Base-by-base conservation (phyloP, 2,888 invertebrate species). In the Caenorhabditis uteleia region DNA sequence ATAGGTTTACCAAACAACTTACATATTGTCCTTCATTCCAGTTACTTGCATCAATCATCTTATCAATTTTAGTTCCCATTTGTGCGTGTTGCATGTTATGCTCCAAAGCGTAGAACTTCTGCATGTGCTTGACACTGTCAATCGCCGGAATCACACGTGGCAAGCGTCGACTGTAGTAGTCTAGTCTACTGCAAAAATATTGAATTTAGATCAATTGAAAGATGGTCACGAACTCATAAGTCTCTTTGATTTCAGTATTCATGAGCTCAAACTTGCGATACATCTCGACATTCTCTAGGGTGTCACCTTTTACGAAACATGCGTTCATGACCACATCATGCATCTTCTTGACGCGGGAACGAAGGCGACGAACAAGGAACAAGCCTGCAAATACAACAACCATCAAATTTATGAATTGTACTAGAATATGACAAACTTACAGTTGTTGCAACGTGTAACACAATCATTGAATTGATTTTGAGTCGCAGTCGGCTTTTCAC, bases 11-110 rank as follows among this genome's bases (percentile, higher is more conserved):
- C n/a, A n/a, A 20, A 38, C 18, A 18, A n/a, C 40, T 50, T n/a
- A 50, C 50, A 39, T 44, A 66, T 8, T 66, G 48, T 26, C 59
- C 59, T 18, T 66, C 66, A 21, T 66, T 66, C 66, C 66, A 66
- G 25, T 66, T 66, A 5, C 55, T 55, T 4, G 48, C 33, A 36
- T 66, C 59, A 21, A 66, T 60, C 59, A 59, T 66, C 14, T 27
- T 42, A 25, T 66, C 21, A 26, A 66, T 18, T 7, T 38, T 40
- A 12, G 56, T 59, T n/a, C 2, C 16, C 26, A 21, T 50, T 40
- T 1, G 44, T n/a, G n/a, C 39, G 29, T 56, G 44, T 1, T 46
- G 34, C 56, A 51, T 47, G 0, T 42, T 50, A 27, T 58, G 51
- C 44, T 60, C 57, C 14, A 44, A 48, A 3, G 21, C 42, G 45